Evolutionary conservation across 2,113 vertebrate species (phyloP).

Genomic region (Trichechus manatus): DNA sequence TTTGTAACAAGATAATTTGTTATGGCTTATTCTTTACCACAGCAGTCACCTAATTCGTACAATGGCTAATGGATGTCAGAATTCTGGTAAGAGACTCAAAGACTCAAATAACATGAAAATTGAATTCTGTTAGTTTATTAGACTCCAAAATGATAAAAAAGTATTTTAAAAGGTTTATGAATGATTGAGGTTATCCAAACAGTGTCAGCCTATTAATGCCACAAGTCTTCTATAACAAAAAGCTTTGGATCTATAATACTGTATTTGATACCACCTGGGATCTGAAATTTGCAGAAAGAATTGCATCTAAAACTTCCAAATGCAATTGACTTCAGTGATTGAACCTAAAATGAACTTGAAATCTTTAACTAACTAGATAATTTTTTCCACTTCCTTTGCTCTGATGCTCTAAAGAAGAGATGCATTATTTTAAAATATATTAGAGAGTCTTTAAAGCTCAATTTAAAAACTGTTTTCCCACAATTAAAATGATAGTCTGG

Average conservation of each 20-base stretch:
- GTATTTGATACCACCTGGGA: slow-evolving; percentile 61
- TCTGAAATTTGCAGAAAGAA: slow-evolving; percentile 75
- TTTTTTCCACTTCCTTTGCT: slow-evolving; percentile 58
- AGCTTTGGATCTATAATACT: slow-evolving; percentile 54
- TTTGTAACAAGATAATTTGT: slow-evolving; percentile 76
- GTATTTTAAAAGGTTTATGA: slow-evolving; percentile 69
- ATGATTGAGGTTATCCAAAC: slow-evolving; percentile 68
- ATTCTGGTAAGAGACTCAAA: slow-evolving; percentile 80
- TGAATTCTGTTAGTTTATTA: slow-evolving; percentile 82
- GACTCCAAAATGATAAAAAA: slow-evolving; percentile 75
- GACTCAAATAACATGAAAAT: slow-evolving; percentile 67
- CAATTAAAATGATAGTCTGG: slow-evolving; percentile 16
- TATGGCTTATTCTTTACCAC: slow-evolving; percentile 72
- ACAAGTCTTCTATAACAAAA: slow-evolving; percentile 56
- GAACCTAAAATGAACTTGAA: slow-evolving; percentile 66
- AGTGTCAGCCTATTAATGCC: slow-evolving; percentile 74
- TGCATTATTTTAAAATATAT: slow-evolving; percentile 57
- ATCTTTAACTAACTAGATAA: slow-evolving; percentile 58
- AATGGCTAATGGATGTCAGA: slow-evolving; percentile 70
- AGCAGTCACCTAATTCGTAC: slow-evolving; percentile 69
- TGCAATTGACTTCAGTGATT: slow-evolving; percentile 59
- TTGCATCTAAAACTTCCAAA: slow-evolving; percentile 61
- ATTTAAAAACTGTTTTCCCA: slow-evolving; percentile 64
- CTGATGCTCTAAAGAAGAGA: slow-evolving; percentile 15
- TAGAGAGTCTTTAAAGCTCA: slow-evolving; percentile 34